Percentiles rank a stretch among this genome's conserved stretches.
phyloP scores from a whole-genome alignment of 2,113 vertebrate species.

The Archocentrus centrarchus region DNA sequence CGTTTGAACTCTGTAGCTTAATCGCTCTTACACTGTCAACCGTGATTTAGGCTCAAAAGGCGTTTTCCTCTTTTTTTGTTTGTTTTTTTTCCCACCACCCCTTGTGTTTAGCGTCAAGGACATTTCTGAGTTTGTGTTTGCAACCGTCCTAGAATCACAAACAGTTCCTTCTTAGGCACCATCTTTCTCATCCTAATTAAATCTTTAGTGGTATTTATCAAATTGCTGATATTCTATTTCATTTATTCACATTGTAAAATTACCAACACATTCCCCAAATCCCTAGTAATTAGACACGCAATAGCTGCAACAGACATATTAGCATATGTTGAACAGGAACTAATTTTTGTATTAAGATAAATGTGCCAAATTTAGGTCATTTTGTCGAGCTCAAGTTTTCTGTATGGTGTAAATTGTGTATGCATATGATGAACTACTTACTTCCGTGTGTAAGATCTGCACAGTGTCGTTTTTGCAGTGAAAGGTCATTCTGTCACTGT shows the following conservation, averaged over 20 bases:
- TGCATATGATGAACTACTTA: neutral
- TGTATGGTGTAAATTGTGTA: neutral
- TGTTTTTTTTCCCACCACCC: neutral
- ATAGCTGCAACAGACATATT: neutral
- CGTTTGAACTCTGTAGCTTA: conserved; percentile 27
- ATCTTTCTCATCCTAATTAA: neutral
- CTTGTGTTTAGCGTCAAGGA: conserved; percentile 5
- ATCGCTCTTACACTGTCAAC: conserved; percentile 27
- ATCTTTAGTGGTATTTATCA: neutral
- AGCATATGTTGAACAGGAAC: neutral
- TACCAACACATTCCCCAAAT: neutral
- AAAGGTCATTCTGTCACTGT: neutral
- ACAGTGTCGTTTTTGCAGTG: neutral
- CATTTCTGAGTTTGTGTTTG: neutral
- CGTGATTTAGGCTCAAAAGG: conserved; percentile 21
- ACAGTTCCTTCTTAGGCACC: neutral
- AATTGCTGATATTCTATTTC: rapidly evolving
- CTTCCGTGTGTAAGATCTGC: neutral
- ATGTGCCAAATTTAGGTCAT: neutral
- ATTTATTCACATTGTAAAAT: neutral
- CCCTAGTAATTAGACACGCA: conserved; percentile 1
- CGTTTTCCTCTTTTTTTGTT: neutral
- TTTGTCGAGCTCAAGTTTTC: neutral
- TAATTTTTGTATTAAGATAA: neutral
- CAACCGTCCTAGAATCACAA: neutral